Evolutionary conservation across 2,888 invertebrate genomes (phyloP).

Genomic region (Ditula angustiorana): DNA sequence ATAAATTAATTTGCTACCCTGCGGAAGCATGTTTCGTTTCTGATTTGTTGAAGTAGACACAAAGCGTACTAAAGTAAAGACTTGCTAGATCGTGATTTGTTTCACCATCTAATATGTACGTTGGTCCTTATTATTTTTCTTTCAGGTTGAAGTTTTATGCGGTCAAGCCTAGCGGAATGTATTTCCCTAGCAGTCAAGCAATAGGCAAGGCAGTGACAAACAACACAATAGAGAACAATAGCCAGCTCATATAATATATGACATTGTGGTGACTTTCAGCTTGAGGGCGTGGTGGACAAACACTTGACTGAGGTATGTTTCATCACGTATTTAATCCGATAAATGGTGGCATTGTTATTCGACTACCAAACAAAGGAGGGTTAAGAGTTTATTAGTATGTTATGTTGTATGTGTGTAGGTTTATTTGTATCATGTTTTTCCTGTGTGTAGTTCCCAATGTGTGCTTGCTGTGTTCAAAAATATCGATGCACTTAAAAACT

Average conservation of each 20-base stretch:
- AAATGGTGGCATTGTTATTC: background rate
- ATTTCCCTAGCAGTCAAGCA: background rate
- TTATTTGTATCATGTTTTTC: too few species aligned
- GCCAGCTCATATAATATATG: slow-evolving; percentile 22
- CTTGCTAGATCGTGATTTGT: too few species aligned
- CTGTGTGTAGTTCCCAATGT: too few species aligned
- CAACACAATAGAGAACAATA: slow-evolving; percentile 8
- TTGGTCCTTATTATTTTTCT: background rate
- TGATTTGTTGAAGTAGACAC: too few species aligned
- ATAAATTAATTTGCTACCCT: too few species aligned
- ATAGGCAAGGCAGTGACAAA: background rate
- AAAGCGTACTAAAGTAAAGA: too few species aligned
- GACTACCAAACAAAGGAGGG: background rate
- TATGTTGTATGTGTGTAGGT: too few species aligned
- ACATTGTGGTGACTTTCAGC: slow-evolving; percentile 33
- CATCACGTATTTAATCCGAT: background rate
- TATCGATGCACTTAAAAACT: too few species aligned
- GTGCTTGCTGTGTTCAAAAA: too few species aligned
- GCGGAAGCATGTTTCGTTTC: too few species aligned
- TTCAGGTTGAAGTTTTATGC: background rate
- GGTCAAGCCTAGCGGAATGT: background rate
- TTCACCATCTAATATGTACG: too few species aligned
- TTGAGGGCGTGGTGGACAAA: slow-evolving; percentile 17
- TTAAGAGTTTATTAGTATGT: background rate
- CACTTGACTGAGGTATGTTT: slow-evolving; percentile 9